Percentiles rank a stretch among this genome's conserved stretches.
phyloP scores from a whole-genome alignment of 2,797 vertebrate species.

The Falco naumanni region DNA sequence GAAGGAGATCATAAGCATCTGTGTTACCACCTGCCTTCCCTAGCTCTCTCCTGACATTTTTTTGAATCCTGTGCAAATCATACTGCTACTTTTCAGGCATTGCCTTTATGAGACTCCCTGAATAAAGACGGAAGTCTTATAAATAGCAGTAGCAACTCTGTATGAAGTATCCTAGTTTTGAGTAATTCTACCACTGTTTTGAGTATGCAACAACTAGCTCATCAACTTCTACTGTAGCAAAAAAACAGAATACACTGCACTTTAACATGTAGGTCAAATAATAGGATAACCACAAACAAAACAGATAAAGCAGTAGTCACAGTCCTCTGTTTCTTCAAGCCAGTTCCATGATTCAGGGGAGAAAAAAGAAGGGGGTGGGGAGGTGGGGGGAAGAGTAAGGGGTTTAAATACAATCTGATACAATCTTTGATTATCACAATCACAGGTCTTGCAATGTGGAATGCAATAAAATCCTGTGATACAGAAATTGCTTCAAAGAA shows the following conservation, averaged over 20 bases:
- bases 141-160: background rate
- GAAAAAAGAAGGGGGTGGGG: fast-evolving
- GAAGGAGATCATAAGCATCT: background rate
- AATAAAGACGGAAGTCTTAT: background rate
- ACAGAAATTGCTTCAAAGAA: background rate
- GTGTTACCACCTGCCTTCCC: background rate
- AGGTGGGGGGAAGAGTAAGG: no score
- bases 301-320: background rate
- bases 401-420: background rate
- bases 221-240: background rate
- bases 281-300: background rate
- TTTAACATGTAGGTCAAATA: background rate
- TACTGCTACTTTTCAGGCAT: background rate
- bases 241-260: background rate
- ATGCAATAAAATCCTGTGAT: background rate
- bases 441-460: background rate
- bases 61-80: background rate
- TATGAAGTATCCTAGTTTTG: background rate
- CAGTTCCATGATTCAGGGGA: fast-evolving
- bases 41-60: background rate
- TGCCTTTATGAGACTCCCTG: background rate
- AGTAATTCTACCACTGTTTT: background rate
- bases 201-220: background rate
- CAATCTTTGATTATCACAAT: background rate
- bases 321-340: background rate